These are phyloP conservation scores for Clamator glandarius DNA, from an alignment of 2,797 vertebrate genomes.

Conservation along the genomic window DNA sequence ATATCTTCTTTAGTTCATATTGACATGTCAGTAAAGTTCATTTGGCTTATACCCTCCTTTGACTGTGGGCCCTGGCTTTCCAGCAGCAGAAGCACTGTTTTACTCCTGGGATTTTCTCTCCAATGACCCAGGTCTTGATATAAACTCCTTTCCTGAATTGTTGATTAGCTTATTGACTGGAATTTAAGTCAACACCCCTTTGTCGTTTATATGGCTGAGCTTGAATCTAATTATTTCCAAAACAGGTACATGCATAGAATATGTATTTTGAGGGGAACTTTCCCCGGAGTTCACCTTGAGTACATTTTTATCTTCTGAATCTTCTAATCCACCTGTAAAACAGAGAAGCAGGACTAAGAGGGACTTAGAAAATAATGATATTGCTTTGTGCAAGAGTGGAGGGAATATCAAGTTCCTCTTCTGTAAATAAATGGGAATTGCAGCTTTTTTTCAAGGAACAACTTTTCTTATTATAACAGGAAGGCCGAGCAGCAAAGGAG, in stretches of 20 bases:
- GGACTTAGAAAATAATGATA: conserved; percentile 45
- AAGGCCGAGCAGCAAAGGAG: neutral
- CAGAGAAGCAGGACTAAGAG: neutral
- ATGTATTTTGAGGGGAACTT: neutral
- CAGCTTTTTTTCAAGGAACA: conserved; percentile 32
- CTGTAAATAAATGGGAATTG: conserved; percentile 31
- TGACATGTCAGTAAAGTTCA: neutral
- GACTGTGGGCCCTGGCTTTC: neutral
- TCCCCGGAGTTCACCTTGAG: neutral
- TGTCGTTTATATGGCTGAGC: neutral
- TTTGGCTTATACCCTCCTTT: neutral
- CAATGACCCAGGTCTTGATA: neutral
- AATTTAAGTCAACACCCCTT: neutral
- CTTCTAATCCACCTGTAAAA: conserved; percentile 41
- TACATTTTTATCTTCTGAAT: conserved; percentile 42
- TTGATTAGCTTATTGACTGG: neutral
- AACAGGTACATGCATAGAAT: neutral
- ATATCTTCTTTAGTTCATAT: neutral
- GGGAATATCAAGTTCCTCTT: conserved; percentile 18
- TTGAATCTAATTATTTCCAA: neutral
- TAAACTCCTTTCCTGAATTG: neutral
- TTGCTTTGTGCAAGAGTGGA: neutral
- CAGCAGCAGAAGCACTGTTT: neutral
- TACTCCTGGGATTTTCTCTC: neutral
- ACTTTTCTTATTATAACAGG: neutral